Conservation (phyloP, 2,888 invertebrate genomes). For the Dynastes grantii region DNA sequence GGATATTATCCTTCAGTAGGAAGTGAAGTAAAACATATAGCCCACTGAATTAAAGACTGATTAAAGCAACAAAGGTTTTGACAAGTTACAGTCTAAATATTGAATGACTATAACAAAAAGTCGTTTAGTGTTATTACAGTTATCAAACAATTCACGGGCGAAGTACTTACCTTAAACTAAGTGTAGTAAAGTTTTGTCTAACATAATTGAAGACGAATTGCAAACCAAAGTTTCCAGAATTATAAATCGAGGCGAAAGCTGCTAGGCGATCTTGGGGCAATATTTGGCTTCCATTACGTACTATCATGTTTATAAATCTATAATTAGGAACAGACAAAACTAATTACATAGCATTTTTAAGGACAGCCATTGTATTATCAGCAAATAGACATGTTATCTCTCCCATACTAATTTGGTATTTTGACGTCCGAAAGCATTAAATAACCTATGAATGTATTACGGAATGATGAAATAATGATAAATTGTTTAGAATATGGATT, state of each 20-base stretch:
- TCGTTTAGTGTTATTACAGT: no score
- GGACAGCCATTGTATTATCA: no score
- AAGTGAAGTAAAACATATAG: no score
- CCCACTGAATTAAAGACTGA: no score
- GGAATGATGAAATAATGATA: slow-evolving; percentile 4
- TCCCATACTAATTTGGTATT: not conserved
- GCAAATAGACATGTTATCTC: no score
- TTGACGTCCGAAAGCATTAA: not conserved
- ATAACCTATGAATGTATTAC: not conserved
- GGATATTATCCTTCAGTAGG: no score
- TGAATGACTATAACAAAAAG: no score
- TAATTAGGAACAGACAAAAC: not conserved
- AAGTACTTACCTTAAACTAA: not conserved
- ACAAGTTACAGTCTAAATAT: no score
- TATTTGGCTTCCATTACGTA: slow-evolving; percentile 20
- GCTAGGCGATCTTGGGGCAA: slow-evolving; percentile 7
- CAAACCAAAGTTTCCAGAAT: slow-evolving; percentile 38
- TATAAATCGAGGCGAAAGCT: slow-evolving; percentile 34
- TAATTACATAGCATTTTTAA: not conserved
- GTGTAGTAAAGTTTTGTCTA: slow-evolving; percentile 5
- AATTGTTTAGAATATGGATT: no score
- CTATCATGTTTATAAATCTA: slow-evolving; percentile 30
- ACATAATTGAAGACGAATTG: slow-evolving; percentile 39
- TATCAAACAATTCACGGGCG: no score
- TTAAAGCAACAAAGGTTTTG: no score